phyloP scores from a whole-genome alignment of 2,888 invertebrate genomes.

The Epirrita christyi region DNA sequence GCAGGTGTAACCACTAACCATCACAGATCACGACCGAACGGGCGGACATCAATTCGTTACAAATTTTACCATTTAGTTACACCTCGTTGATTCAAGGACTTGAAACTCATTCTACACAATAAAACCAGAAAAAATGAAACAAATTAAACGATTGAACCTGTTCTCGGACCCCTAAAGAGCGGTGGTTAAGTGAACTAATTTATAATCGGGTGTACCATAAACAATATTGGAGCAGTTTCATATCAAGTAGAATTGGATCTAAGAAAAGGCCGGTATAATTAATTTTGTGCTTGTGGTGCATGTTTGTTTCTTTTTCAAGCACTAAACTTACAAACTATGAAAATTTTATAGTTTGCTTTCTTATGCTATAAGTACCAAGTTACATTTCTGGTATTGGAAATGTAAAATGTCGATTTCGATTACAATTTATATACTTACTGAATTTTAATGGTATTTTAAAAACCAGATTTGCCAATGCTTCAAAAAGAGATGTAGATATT shows the following conservation, averaged over 20 bases:
- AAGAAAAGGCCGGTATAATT: not conserved
- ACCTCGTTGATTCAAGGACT: conserved; percentile 84
- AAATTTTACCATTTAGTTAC: conserved; percentile 81
- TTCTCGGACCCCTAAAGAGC: conserved; percentile 81
- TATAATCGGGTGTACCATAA: conserved; percentile 78
- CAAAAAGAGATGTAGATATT: conserved; percentile 63
- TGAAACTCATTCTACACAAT: conserved; percentile 72
- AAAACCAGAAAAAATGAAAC: conserved; percentile 72
- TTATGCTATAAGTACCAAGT: no score
- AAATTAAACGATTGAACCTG: conserved; percentile 81
- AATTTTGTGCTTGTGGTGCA: not conserved
- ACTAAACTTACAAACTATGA: no score
- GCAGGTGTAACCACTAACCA: conserved; percentile 67
- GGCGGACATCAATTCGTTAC: conserved; percentile 82
- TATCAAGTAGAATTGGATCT: conserved; percentile 14
- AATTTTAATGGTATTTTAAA: not conserved
- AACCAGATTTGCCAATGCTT: conserved; percentile 14
- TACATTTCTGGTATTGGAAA: no score
- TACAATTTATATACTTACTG: no score
- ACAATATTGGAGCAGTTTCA: conserved; percentile 58
- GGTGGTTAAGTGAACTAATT: conserved; percentile 81
- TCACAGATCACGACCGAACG: conserved; percentile 64
- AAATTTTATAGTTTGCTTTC: no score
- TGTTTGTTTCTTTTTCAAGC: not conserved
- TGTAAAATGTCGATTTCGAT: no score